Conservation (phyloP, 2,888 invertebrate genomes). For the Incurvaria masculella region DNA sequence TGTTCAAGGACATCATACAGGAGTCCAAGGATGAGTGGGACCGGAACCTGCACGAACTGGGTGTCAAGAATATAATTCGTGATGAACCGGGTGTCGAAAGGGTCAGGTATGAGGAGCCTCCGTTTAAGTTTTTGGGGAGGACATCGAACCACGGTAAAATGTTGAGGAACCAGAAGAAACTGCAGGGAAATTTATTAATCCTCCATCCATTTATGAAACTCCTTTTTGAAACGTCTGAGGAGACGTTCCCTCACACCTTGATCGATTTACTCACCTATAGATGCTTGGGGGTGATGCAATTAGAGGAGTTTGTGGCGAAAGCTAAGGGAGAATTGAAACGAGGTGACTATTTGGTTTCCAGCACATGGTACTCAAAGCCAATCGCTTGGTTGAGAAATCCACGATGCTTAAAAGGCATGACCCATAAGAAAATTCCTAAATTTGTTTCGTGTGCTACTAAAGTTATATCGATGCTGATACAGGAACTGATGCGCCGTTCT, state of each 20-base stretch:
- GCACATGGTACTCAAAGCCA: constrained; percentile 43
- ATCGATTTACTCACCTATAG: constrained; percentile 51
- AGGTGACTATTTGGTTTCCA: constrained; percentile 42
- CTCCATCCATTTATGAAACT: constrained; percentile 62
- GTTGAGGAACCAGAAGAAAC: constrained; percentile 51
- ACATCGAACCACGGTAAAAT: constrained; percentile 59
- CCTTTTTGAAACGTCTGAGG: constrained; percentile 51
- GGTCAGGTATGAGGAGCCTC: constrained; percentile 40
- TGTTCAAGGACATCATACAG: constrained; percentile 50
- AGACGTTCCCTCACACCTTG: constrained; percentile 50
- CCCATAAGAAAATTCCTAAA: constrained; percentile 30
- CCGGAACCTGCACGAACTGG: constrained; percentile 57
- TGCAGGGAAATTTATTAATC: constrained; percentile 57
- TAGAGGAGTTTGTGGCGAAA: constrained; percentile 32
- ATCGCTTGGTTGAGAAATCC: constrained; percentile 49
- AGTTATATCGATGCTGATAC: constrained; percentile 58
- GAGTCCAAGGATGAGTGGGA: constrained; percentile 60
- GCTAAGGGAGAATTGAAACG: constrained; percentile 39
- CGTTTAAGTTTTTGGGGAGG: constrained; percentile 61
- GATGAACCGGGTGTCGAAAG: constrained; percentile 55
- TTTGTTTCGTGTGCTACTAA: constrained; percentile 44
- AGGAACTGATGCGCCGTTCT: constrained; percentile 64
- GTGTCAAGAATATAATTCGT: constrained; percentile 61
- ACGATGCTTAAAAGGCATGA: constrained; percentile 40
- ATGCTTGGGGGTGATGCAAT: constrained; percentile 33